These are phyloP conservation scores for Serranochromis macrocephalus DNA, from an alignment of 2,113 vertebrate genomes.

Conservation along the genomic window DNA sequence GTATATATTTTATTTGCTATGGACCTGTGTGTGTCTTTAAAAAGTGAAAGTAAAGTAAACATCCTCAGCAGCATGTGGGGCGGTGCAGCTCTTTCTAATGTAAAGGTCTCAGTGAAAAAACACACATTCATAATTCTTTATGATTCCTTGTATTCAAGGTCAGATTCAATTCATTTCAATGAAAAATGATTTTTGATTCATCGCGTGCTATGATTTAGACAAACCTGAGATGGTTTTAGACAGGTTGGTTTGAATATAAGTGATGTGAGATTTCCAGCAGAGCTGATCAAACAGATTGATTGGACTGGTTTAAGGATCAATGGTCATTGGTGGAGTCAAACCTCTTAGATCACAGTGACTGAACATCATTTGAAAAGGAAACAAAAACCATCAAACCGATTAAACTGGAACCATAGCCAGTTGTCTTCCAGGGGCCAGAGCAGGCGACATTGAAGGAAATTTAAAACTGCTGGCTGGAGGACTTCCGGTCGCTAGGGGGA, in stretches of 20 bases:
- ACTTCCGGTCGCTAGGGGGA: too few species aligned
- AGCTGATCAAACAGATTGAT: not conserved
- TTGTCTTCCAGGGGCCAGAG: not conserved
- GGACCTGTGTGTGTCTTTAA: not conserved
- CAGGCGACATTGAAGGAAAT: rapidly evolving
- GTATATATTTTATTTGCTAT: not conserved
- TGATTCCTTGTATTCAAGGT: not conserved
- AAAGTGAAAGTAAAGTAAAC: not conserved
- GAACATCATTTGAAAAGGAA: not conserved
- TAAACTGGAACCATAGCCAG: rapidly evolving
- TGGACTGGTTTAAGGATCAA: not conserved
- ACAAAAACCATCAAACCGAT: not conserved
- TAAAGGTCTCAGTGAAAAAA: not conserved
- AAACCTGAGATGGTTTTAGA: not conserved
- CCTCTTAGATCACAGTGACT: not conserved
- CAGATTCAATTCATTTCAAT: not conserved
- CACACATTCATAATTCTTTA: not conserved
- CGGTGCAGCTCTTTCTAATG: not conserved
- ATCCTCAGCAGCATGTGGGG: not conserved
- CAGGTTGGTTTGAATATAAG: not conserved
- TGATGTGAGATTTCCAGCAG: not conserved
- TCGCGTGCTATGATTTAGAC: not conserved
- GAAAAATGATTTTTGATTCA: not conserved
- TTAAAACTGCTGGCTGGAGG: not conserved
- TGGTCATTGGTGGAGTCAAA: not conserved